Base-by-base conservation (phyloP, 2,113 vertebrate genomes). In the Oryzias melastigma region DNA sequence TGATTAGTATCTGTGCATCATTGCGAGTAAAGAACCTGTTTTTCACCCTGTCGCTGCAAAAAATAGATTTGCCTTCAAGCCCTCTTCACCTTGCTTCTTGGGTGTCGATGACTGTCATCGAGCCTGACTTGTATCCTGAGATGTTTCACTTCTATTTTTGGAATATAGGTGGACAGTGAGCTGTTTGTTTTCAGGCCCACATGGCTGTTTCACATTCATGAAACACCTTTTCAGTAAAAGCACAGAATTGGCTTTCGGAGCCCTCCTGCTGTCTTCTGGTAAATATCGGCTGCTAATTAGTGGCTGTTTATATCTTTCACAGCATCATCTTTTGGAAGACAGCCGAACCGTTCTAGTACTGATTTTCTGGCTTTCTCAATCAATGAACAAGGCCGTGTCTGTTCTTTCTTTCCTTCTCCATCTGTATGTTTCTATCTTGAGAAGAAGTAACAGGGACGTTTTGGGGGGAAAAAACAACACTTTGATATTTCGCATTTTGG, bases 201-300 rank as follows among this genome's bases (percentile, higher is more conserved):
- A 25, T 87, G 90, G 88, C 66, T 65, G 29, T 78, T 78, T 69
- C 60, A 70, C 75, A 80, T 83, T 83, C 68, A 82, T 69, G 48
- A 77, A 85, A 83, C 75, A 85, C 78, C 76, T 83, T 83, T 68
- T 81, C 56, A 62, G 65, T 69, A 58, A 82, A 83, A 80, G 73
- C 68, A 77, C 45, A 15, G 60, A 65, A 49, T 67, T 82, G 69
- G 71, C 56, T 68, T 77, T 87, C 64, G 83, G 78, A 83, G 79
- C 54, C 72, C 72, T 69, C 73, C 85, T 73, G 71, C 80, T 77
- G 84, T 71, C 77, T 59, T 5, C 81, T 80, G 78, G 72, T 78
- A 89, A 88, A 89, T 85, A 87, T 75, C 85, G 84, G 73, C 75
- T 61, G 54, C 78, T 84, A 86, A 90, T 90, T 85, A 89, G 74